phyloP scores from a whole-genome alignment of 2,797 vertebrate species.

The Poecilia wingei region DNA sequence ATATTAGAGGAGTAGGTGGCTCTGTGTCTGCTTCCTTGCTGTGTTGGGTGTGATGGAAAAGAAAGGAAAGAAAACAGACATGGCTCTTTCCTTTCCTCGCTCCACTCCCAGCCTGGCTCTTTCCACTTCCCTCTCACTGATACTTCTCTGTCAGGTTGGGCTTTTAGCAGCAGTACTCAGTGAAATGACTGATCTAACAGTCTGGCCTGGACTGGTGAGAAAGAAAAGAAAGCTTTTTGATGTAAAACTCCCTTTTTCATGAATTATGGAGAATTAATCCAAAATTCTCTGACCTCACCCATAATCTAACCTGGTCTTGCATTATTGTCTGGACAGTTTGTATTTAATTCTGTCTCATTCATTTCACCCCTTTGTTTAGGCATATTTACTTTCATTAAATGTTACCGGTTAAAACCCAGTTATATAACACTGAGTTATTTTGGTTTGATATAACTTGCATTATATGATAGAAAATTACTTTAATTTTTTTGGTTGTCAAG shows the following conservation, averaged over 20 bases:
- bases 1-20: constrained; percentile 26
- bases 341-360: not conserved
- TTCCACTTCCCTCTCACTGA: constrained; percentile 67
- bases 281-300: not conserved
- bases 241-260: not conserved
- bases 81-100: constrained; percentile 45
- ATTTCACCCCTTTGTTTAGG: not conserved
- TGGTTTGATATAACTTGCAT: not conserved
- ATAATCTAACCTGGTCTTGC: not conserved
- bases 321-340: not conserved
- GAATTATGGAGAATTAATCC: not conserved
- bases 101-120: constrained; percentile 40
- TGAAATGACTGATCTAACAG: constrained; percentile 39
- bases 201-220: constrained; percentile 55
- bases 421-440: not conserved
- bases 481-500: not conserved
- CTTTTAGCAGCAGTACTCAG: constrained; percentile 48
- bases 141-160: constrained; percentile 47
- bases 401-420: not conserved
- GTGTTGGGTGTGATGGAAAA: constrained; percentile 54
- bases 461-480: not conserved
- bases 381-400: not conserved
- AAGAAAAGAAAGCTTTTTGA: constrained; percentile 39
- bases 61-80: constrained; percentile 49
- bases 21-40: constrained; percentile 50